phyloP scores from a whole-genome alignment of 2,797 vertebrate species.

The Taenioides sp. region DNA sequence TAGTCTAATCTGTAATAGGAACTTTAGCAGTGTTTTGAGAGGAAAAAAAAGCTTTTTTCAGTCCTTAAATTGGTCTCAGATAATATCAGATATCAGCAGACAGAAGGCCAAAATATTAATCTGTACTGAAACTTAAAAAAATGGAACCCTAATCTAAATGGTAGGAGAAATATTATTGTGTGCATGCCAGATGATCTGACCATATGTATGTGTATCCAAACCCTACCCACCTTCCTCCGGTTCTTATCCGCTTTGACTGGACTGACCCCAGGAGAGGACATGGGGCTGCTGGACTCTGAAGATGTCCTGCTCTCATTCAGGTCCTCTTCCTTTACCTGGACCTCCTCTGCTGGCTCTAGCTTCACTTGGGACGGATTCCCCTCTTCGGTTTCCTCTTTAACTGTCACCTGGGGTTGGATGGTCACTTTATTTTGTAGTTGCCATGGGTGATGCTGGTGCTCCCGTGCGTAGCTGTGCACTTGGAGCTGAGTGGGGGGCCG shows the following conservation, averaged over 20 bases:
- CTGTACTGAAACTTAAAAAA: no score
- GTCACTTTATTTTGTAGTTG: slow-evolving; percentile 52
- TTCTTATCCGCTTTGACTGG: slow-evolving; percentile 42
- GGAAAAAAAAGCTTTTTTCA: no score
- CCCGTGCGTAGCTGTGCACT: slow-evolving; percentile 78
- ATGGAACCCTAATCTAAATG: neutral
- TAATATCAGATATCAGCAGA: no score
- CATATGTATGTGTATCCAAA: neutral
- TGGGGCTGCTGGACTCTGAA: slow-evolving; percentile 21
- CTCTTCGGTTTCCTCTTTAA: slow-evolving; percentile 20
- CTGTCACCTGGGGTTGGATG: slow-evolving; percentile 11
- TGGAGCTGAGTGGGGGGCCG: slow-evolving; percentile 72
- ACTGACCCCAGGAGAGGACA: neutral
- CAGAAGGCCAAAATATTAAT: no score
- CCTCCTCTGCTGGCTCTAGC: slow-evolving; percentile 6
- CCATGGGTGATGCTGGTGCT: slow-evolving; percentile 58
- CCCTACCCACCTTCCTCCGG: slow-evolving; percentile 64
- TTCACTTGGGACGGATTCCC: slow-evolving; percentile 17
- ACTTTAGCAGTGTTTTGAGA: no score
- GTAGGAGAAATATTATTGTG: neutral
- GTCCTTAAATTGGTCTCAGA: no score
- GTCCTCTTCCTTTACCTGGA: slow-evolving; percentile 7
- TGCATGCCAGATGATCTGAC: neutral
- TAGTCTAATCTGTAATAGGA: no score
- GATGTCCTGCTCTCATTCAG: slow-evolving; percentile 18